Percentiles rank a stretch among this genome's conserved stretches.
phyloP scores from a whole-genome alignment of 2,888 invertebrate genomes.

The Hirtodrosophila cameraria region DNA sequence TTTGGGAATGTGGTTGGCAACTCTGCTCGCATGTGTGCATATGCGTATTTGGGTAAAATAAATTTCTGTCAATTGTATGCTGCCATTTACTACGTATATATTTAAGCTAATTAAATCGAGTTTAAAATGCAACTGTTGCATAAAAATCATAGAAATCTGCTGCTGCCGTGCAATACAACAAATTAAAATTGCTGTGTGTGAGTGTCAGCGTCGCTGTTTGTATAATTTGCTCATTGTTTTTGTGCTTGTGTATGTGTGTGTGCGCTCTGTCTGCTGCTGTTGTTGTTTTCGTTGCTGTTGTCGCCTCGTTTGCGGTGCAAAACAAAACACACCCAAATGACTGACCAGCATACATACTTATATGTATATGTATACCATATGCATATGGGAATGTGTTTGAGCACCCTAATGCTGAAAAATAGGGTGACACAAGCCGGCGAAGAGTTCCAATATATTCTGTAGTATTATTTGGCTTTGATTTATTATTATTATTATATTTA shows the following conservation, averaged over 20 bases:
- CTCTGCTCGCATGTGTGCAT: slow-evolving; percentile 54
- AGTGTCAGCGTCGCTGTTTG: slow-evolving; percentile 45
- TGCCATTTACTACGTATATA: background rate
- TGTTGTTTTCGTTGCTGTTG: slow-evolving; percentile 35
- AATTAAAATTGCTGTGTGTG: slow-evolving; percentile 34
- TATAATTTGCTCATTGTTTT: slow-evolving; percentile 56
- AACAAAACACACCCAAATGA: slow-evolving; percentile 62
- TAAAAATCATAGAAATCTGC: slow-evolving; percentile 31
- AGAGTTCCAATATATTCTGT: slow-evolving; percentile 13
- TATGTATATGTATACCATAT: too few species aligned
- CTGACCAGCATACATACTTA: too few species aligned
- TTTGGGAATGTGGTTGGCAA: slow-evolving; percentile 25
- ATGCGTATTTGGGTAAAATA: slow-evolving; percentile 61
- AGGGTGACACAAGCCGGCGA: slow-evolving; percentile 38
- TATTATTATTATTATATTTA: background rate
- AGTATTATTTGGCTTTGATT: background rate
- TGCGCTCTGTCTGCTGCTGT: slow-evolving; percentile 20
- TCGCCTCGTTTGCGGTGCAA: slow-evolving; percentile 48
- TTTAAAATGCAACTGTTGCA: slow-evolving; percentile 44
- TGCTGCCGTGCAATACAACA: slow-evolving; percentile 19
- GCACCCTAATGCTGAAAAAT: slow-evolving; percentile 18
- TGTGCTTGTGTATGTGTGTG: slow-evolving; percentile 5
- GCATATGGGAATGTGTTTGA: slow-evolving; percentile 15
- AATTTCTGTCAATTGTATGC: slow-evolving; percentile 30
- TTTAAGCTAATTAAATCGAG: slow-evolving; percentile 22